Evolutionary conservation across 2,888 invertebrate genomes (phyloP), one percentile per base, ranked within the genome.

Genomic region (Galeruca laticollis): DNA sequence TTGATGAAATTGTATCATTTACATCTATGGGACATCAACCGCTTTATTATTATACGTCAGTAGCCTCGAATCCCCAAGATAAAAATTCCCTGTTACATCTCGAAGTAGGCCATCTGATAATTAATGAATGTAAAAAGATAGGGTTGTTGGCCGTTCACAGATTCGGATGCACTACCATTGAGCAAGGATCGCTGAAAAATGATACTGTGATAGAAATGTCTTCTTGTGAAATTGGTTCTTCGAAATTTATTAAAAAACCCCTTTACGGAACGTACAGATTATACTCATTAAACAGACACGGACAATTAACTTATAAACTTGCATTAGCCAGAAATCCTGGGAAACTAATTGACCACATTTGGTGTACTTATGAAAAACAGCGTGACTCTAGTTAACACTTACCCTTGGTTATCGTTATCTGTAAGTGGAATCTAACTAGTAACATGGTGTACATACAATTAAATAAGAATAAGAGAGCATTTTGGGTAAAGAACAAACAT

Each of bases 251-350:
- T 35, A 57, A 57, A 57, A 57, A 57, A 11, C 56, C 56, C 18
- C 15, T 57, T 10, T 35, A 57, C 33, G 56, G 56, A 18, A 18
- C 56, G 2, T 57, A 57, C 56, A 57, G 56, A 5, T 3, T 35
- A 5, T 57, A 57, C 15, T n/a, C 56, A 18, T 57, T 57, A 35
- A 57, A 57, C 35, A 33, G 11, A 18, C 15, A 33, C 8, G 56
- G 56, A 10, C 56, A 57, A 18, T 57, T 57, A 57, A 57, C 56
- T 35, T 57, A 57, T 57, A 57, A 57, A 57, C 11, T 57, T n/a
- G 56, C 56, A 1, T 35, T 57, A 21, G 56, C 56, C 9, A 33
- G 18, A 35, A 2, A 57, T 35, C 56, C 56, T 18, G 56, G 56
- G 9, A 31, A 57, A 15, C 4, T 57, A 4, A 35, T 57, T 18